Conservation (phyloP, 2,888 invertebrate genomes). For the Drosophila histrio region DNA sequence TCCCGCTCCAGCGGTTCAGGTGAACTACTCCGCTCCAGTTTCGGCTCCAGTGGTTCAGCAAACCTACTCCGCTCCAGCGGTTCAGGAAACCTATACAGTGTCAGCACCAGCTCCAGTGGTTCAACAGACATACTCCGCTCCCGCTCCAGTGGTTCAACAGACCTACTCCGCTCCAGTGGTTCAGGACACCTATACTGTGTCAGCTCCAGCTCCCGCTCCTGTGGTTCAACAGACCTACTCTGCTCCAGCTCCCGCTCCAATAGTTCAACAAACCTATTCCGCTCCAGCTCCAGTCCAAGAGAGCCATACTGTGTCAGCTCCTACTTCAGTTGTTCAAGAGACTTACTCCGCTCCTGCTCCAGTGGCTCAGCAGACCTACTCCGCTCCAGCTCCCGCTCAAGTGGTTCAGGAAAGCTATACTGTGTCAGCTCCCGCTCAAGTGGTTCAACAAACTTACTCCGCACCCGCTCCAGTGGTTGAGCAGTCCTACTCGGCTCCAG, state of each 20-base stretch:
- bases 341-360: slow-evolving; percentile 30
- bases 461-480: slow-evolving; percentile 30
- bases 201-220: slow-evolving; percentile 38
- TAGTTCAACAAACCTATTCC: slow-evolving; percentile 28
- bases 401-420: slow-evolving; percentile 25
- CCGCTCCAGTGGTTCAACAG: slow-evolving; percentile 28
- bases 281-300: slow-evolving; percentile 26
- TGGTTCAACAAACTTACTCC: slow-evolving; percentile 22
- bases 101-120: slow-evolving; percentile 12
- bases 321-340: slow-evolving; percentile 29
- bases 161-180: slow-evolving; percentile 31
- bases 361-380: slow-evolving; percentile 19
- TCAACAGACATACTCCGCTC: slow-evolving; percentile 30
- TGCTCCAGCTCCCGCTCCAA: slow-evolving; percentile 11
- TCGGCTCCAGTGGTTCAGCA: slow-evolving; percentile 35
- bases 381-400: slow-evolving; percentile 23
- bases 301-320: no score
- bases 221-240: slow-evolving; percentile 28
- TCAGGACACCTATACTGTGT: slow-evolving; percentile 24
- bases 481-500: slow-evolving; percentile 22
- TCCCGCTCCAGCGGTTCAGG: slow-evolving; percentile 25
- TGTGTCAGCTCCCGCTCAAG: slow-evolving; percentile 17
- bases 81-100: slow-evolving; percentile 21
- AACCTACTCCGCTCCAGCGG: slow-evolving; percentile 33
- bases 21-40: slow-evolving; percentile 35